These are phyloP conservation scores for Acronicta alni DNA, from an alignment of 2,888 invertebrate species.

Conservation along the genomic window DNA sequence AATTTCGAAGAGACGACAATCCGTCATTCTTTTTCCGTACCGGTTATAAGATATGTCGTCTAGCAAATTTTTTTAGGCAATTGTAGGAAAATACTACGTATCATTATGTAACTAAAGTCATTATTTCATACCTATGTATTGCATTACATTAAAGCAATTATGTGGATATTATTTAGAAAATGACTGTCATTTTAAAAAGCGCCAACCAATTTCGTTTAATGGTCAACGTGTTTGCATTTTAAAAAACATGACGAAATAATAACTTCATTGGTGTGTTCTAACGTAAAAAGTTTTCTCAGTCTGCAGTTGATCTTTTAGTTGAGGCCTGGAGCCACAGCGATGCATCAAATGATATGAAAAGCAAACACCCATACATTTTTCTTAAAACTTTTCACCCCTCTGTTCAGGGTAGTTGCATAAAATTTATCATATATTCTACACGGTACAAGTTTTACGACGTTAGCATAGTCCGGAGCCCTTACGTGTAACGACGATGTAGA, in stretches of 20 bases:
- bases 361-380: constrained; percentile 34
- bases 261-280: too few species aligned
- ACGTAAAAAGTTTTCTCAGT: constrained; percentile 20
- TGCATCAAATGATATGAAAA: constrained; percentile 45
- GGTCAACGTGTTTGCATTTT: neutral
- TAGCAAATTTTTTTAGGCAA: constrained; percentile 33
- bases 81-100: constrained; percentile 38
- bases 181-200: too few species aligned
- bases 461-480: constrained; percentile 34
- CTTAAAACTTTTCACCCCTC: constrained; percentile 35
- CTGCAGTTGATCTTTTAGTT: constrained; percentile 28
- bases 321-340: constrained; percentile 40
- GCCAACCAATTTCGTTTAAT: too few species aligned
- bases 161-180: too few species aligned
- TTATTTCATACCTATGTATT: too few species aligned
- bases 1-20: constrained; percentile 21
- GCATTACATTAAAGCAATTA: too few species aligned
- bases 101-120: too few species aligned
- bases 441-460: constrained; percentile 37
- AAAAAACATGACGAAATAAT: neutral
- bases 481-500: constrained; percentile 26
- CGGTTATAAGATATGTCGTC: constrained; percentile 16
- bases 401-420: constrained; percentile 32
- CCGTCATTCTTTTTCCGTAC: constrained; percentile 28
- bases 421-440: constrained; percentile 30